Base-by-base conservation (phyloP, 2,888 invertebrate genomes). In the Lathronympha strigana region DNA sequence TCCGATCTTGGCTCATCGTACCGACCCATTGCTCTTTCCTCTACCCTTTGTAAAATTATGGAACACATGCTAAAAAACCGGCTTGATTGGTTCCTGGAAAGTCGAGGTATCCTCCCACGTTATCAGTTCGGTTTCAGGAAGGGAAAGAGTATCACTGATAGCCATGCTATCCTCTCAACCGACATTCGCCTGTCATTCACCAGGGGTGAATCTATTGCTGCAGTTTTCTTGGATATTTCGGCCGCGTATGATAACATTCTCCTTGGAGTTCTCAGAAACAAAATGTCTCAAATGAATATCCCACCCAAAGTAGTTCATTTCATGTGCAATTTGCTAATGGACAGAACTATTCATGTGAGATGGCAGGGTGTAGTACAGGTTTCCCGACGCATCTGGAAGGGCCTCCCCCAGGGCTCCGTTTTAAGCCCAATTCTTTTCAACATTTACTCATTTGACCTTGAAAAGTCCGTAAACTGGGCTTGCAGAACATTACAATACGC, bases 401-500 rank as follows among this genome's bases (percentile, higher is more conserved):
- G 43, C 6, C 43, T 43, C 19, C 43, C 19, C 2, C 43, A 43
- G 19, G 43, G 19, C 19, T 43, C 43, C 0, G 43, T 43, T 19
- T 43, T 43, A 2, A 33, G 33, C 9, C 33, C 33, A 11, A 33
- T 33, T 11, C 33, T 33, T 9, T 33, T 33, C 2, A 43, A 43
- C 19, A 11, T 21, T 9, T 43, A 43, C 19, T 21, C 43, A 2
- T 43, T 43, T 9, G 43, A 43, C 3, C 11, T 43, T 3, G 43
- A 43, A 8, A 43, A 19, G 8, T 43, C 43, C 3, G 43, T 43
- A 3, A 43, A 43, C 19, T 43, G 43, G 43, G 17, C 43, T 11
- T 43, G 43, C 19, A 43, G 43, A 43, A 43, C 19, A 19, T 13
- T 43, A 9, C 43, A 43, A 11, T 43, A 43, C 9, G 43, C 43